phyloP scores from a whole-genome alignment of 2,113 vertebrate species.

The Gorsachius goisagi region DNA sequence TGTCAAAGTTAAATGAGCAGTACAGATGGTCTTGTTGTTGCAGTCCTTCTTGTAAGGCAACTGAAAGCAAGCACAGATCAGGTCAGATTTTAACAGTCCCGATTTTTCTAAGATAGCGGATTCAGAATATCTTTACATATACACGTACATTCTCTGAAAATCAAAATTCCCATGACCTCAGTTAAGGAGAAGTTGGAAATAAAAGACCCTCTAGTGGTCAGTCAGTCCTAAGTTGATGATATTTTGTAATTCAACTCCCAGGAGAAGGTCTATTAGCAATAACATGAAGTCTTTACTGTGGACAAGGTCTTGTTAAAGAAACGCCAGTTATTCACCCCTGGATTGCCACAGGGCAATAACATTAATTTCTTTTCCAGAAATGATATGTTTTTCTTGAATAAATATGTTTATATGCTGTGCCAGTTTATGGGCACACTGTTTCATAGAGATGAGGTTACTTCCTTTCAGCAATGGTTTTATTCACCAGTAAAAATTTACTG shows the following conservation, averaged over 20 bases:
- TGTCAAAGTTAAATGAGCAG: constrained; percentile 19
- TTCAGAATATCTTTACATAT: not conserved
- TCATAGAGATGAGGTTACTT: not conserved
- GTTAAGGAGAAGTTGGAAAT: not conserved
- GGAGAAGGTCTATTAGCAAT: not conserved
- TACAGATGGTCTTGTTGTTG: constrained; percentile 29
- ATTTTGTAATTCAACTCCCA: not conserved
- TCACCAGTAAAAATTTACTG: not conserved
- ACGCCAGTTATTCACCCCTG: not conserved
- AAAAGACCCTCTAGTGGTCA: not conserved
- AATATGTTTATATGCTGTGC: not conserved
- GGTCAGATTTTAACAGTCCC: not conserved
- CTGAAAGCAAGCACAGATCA: constrained; percentile 49
- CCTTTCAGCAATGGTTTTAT: not conserved
- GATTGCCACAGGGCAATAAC: not conserved
- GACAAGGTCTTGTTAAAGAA: not conserved
- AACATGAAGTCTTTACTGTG: not conserved
- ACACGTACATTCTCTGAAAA: not conserved
- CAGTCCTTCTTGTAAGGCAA: constrained; percentile 65
- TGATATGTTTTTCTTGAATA: not conserved
- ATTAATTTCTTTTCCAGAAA: not conserved
- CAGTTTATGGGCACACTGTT: not conserved
- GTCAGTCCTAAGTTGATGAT: not conserved
- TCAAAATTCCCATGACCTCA: not conserved
- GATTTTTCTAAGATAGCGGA: not conserved